A percentile compares a stretch with the other conserved stretches of the same genome.
Evolutionary conservation across 2,888 invertebrate species (phyloP).

Genomic region (Plagodis dolabraria): DNA sequence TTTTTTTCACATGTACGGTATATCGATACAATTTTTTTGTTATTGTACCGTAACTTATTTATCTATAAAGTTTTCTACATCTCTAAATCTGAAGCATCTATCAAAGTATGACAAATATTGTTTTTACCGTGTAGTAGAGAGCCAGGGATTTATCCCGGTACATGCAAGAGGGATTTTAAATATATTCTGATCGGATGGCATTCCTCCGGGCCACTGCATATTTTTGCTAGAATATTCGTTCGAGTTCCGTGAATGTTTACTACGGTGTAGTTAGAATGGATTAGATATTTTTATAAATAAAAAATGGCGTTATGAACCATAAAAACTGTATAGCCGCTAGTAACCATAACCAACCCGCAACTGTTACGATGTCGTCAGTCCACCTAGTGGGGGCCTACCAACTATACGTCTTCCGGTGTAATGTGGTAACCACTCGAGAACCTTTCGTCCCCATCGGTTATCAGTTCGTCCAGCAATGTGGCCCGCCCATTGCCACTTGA

Average conservation of each 20-base stretch:
- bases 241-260: not conserved
- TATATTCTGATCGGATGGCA: constrained; percentile 32
- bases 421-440: no score
- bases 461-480: no score
- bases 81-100: constrained; percentile 62
- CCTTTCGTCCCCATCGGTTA: no score
- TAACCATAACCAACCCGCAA: no score
- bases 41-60: not conserved
- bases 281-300: not conserved
- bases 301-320: no score
- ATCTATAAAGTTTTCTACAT: constrained; percentile 39
- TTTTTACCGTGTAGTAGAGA: constrained; percentile 48
- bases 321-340: no score
- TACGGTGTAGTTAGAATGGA: constrained; percentile 2
- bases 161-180: constrained; percentile 30
- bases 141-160: constrained; percentile 21
- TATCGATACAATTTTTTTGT: not conserved
- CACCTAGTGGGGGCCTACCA: no score
- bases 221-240: constrained; percentile 25
- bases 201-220: constrained; percentile 25
- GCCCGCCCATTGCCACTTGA: no score
- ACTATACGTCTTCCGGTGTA: no score
- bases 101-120: constrained; percentile 80
- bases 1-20: no score
- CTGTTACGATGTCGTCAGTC: no score